Base-by-base conservation (phyloP, 2,888 invertebrate genomes). In the Hofmannophila pseudospretella region DNA sequence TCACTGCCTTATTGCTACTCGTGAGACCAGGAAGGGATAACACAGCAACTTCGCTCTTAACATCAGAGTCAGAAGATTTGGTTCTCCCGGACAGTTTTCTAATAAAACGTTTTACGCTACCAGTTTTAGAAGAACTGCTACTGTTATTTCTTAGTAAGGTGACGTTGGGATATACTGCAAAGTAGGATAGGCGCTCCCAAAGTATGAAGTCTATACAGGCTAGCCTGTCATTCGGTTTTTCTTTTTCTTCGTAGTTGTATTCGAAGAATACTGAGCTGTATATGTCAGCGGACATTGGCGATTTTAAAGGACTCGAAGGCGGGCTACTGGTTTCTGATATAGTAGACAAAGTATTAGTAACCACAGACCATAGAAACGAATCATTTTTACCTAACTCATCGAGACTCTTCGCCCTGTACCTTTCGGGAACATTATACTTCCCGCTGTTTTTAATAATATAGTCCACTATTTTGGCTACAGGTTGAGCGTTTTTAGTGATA, bases 251-350 rank as follows among this genome's bases (percentile, higher is more conserved):
- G 1, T 23, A 5, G 0, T 71, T 62, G 38, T 76, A 81, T 48
- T 82, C 81, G 38, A 85, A 85, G 69, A 81, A 82, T 47, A 79
- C 73, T 34, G 84, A 76, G 32, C 78, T 77, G 47, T 75, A 81
- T 46, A 81, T 72, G 1, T 79, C 80, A 4, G 80, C 71, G 0
- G 82, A 68, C 31, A 63, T 32, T 0, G 73, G 73, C 1, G 67
- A 42, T 37, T 54, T 63, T 14, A 63, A 44, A 0, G 67, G 64
- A 0, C 68, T 58, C 14, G 44, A 42, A 0, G 68, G 68, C 0
- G 70, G 60, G 16, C 67, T 75, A 22, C 74, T 72, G 1, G 54
- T 56, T 47, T 81, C 78, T 0, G 82, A 82, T 56, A 81, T 76
- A 0, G 82, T 81, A 2, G 82, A 79, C 4, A 81, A 44, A 40